These are phyloP conservation scores for Ceyx margarethae DNA, from an alignment of 2,113 vertebrate genomes.

Conservation along the genomic window DNA sequence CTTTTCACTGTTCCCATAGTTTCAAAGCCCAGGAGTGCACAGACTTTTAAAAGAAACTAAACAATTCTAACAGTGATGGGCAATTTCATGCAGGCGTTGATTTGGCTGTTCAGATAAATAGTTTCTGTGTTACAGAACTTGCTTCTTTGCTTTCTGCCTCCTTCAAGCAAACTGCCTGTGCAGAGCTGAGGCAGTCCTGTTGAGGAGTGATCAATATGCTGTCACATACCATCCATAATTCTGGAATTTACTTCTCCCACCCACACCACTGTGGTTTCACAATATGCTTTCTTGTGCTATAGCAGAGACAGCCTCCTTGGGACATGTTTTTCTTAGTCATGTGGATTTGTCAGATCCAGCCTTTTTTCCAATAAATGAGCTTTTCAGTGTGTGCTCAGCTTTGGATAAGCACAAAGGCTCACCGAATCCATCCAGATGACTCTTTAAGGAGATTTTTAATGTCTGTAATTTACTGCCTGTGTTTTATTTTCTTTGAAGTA, in stretches of 20 bases:
- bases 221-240: not conserved
- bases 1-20: not conserved
- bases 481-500: not conserved
- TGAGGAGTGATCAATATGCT: not conserved
- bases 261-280: conserved; percentile 20
- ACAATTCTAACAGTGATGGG: accelerated
- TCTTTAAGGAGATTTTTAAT: not conserved
- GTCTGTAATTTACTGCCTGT: not conserved
- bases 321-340: conserved; percentile 50
- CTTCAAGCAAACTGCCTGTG: not conserved
- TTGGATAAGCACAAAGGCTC: not conserved
- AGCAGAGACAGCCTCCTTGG: conserved; percentile 26
- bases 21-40: not conserved
- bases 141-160: not conserved
- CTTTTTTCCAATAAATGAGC: conserved; percentile 19
- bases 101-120: not conserved
- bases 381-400: conserved; percentile 7
- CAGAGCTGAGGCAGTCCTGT: not conserved
- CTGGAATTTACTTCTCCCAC: conserved; percentile 46
- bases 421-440: not conserved
- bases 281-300: conserved; percentile 44
- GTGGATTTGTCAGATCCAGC: conserved; percentile 17
- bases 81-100: not conserved
- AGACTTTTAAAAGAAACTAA: not conserved
- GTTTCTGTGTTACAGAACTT: not conserved